A percentile compares a stretch with the other conserved stretches of the same genome.
Evolutionary conservation across 2,888 invertebrate species (phyloP).

Genomic region (Stramonita haemastoma): DNA sequence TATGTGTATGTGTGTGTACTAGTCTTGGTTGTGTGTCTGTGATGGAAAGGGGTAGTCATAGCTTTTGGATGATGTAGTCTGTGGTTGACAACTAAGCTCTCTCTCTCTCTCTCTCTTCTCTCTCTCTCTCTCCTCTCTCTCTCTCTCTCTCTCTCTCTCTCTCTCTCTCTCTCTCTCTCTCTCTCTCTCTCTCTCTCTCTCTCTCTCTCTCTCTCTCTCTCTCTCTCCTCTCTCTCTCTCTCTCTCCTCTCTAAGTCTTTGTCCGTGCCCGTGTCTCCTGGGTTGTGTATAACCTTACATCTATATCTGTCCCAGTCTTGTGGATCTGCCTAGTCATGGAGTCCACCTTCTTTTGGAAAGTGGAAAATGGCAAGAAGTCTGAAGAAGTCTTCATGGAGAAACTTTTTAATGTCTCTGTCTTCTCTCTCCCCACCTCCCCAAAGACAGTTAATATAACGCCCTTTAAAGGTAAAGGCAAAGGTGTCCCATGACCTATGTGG

Average conservation of each 20-base stretch:
- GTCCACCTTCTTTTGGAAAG: too few species aligned
- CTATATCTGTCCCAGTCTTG: too few species aligned
- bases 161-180: neutral
- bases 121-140: neutral
- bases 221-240: neutral
- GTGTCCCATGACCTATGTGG: too few species aligned
- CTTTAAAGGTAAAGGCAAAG: too few species aligned
- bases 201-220: neutral
- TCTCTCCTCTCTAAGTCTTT: neutral
- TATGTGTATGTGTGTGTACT: neutral
- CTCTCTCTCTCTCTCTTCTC: neutral
- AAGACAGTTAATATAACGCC: too few species aligned
- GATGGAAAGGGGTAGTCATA: neutral
- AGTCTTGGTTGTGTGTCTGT: neutral
- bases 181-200: neutral
- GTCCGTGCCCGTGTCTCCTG: neutral
- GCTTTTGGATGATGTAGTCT: too few species aligned
- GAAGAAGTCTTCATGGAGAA: too few species aligned
- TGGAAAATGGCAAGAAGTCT: too few species aligned
- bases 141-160: neutral
- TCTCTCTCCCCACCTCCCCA: neutral
- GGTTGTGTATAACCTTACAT: too few species aligned
- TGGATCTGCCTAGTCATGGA: too few species aligned
- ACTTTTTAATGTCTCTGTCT: neutral
- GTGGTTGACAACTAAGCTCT: neutral